Evolutionary conservation across 2,888 invertebrate genomes (phyloP), one percentile per base, ranked within the genome.

Genomic region (Tuta absoluta): DNA sequence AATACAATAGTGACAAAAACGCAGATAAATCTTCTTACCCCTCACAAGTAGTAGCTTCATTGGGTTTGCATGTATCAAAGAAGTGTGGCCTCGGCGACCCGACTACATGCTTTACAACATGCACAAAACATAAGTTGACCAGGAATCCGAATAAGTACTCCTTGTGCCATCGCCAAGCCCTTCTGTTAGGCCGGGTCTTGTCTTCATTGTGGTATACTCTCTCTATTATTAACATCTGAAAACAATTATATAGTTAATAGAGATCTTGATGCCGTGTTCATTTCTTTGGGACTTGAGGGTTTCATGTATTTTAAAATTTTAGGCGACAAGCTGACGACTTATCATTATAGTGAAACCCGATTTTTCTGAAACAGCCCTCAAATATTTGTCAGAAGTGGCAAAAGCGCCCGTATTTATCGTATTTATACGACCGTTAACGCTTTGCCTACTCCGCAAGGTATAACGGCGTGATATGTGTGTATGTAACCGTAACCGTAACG

Each of bases 11-110:
- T n/a, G 11, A 41, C 14, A 41, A 1, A 12, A 41, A 41, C 1
- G 41, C 1, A 14, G 14, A 11, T 3, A 41, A 41, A 3, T 41
- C 14, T 11, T 12, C 58, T 45, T 70, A 91, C 91, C 74, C 85
- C 68, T 81, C 65, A 80, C 96, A 96, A 66, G 93, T 93, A 38
- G 79, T 69, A 0, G 93, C 93, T 59, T 93, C 93, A 66, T 93
- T 92, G 5, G 96, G 96, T 62, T 85, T 84, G 77, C 96, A 96
- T 0, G 95, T 94, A 71, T 95, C 94, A 69, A 96, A 92, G 83
- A 96, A 96, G 78, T 96, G 96, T 0, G 96, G 96, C 69, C 96
- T 90, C 0, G 95, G 95, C 59, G 95, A 95, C 0, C 95, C 95
- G 0, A 95, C 92, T 0, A 94, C 69, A 0, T 93, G 81, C 81